Evolutionary conservation across 2,797 vertebrate genomes (phyloP).

Genomic region (Rhabdophis nuchalis): DNA sequence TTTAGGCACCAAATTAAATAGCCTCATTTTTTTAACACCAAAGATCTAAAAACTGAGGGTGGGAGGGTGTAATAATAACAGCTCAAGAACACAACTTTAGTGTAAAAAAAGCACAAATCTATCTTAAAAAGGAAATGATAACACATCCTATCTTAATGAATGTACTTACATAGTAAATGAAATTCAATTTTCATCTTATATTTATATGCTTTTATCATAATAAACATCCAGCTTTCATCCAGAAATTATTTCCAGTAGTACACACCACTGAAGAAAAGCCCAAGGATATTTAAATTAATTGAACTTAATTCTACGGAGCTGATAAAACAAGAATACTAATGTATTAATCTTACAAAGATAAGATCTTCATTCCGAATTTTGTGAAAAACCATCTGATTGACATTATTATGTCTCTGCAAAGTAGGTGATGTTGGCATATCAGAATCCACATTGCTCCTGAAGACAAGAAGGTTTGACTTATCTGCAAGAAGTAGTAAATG

Average conservation of each 20-base stretch:
- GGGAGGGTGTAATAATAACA: background rate
- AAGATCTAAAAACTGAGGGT: background rate
- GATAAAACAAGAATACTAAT: background rate
- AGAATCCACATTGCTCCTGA: slow-evolving; percentile 80
- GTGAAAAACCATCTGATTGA: slow-evolving; percentile 98
- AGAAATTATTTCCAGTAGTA: background rate
- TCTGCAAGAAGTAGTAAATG: slow-evolving; percentile 69
- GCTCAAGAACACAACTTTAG: background rate
- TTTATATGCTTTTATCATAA: background rate
- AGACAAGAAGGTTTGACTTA: slow-evolving; percentile 92
- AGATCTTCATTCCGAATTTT: slow-evolving; percentile 96
- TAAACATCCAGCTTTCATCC: background rate
- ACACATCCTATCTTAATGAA: background rate
- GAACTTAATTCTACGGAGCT: background rate
- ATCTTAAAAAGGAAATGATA: background rate
- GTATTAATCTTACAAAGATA: slow-evolving; percentile 78
- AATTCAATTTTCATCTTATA: background rate
- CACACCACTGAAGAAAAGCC: background rate
- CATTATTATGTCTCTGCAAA: slow-evolving; percentile 83
- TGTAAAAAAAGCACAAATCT: background rate
- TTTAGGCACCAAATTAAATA: background rate
- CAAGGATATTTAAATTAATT: background rate
- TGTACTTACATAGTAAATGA: background rate
- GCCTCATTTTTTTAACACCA: background rate
- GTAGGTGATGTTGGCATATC: slow-evolving; percentile 81